These are phyloP conservation scores for Ficedula albicollis DNA, from an alignment of 2,797 vertebrate genomes.

Conservation along the genomic window DNA sequence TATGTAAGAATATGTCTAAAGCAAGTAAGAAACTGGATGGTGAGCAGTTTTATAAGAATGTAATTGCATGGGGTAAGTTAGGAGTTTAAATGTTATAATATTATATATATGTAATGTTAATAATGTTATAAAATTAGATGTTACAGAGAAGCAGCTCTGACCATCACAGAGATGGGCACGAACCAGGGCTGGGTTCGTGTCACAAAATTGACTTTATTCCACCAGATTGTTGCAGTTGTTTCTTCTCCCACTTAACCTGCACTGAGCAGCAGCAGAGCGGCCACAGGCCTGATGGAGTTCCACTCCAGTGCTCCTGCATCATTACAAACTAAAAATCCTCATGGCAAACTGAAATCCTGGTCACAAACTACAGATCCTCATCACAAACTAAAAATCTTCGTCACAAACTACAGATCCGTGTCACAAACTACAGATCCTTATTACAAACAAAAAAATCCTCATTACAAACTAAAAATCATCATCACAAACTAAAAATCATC, in stretches of 20 bases:
- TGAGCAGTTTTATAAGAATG: too few species aligned
- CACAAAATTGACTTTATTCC: neutral
- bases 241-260: neutral
- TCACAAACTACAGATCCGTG: neutral
- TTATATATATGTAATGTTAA: too few species aligned
- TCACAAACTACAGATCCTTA: too few species aligned
- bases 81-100: too few species aligned
- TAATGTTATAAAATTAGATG: too few species aligned
- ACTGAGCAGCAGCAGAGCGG: accelerated
- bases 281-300: neutral
- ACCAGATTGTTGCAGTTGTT: neutral
- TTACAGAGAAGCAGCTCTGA: neutral
- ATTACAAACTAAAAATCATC: neutral
- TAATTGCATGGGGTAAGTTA: too few species aligned
- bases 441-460: too few species aligned
- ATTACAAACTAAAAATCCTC: neutral
- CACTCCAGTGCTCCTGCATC: neutral
- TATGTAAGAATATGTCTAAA: too few species aligned
- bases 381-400: too few species aligned
- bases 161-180: accelerated
- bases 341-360: accelerated
- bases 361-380: too few species aligned
- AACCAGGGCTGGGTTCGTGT: neutral
- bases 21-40: too few species aligned
- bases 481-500: too few species aligned